Base-by-base conservation (phyloP, 2,888 invertebrate genomes). In the Oligia fasciuncula region DNA sequence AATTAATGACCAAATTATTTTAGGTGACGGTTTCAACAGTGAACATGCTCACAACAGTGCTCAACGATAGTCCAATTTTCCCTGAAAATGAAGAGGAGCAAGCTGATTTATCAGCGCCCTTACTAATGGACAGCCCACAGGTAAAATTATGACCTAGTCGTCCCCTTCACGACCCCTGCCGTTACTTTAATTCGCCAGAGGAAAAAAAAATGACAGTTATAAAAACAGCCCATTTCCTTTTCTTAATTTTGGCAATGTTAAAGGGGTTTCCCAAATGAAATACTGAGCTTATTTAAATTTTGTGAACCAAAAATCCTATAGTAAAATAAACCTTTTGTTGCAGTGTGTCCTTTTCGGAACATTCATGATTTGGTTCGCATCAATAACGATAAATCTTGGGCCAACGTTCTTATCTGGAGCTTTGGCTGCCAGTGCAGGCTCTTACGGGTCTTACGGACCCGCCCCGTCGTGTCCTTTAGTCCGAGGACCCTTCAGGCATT, bases 291-390 rank as follows among this genome's bases (percentile, higher is more conserved):
- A 85, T 82, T 84, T 72, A 51, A 73, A 63, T 68, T 84, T 68
- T 72, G 9, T 67, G 11, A 69, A 51, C 17, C n/a, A 46, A 75
- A 62, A 17, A 23, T 68, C 11, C 11, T 46, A 29, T 35, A 71
- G 13, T 71, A 62, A 69, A 76, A 73, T 82, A 0, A 75, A 65
- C 19, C 49, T 80, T 91, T 95, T 95, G 92, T 96, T 96, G 40
- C 98, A 98, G 97, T 99, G 99, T 95, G 98, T 99, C 84, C 97
- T 98, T 72, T 99, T 99, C 95, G 99, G 99, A 85, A 98, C 98
- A 75, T 98, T 98, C 95, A 99, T 99, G 98, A 99, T 99, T 93
- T 99, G 99, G 99, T 99, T 99, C 96, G 98, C 98, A 76, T 98
- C 98, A 87, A 98, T 99, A 93, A 98, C 99, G 74, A 98, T 99